These are phyloP conservation scores for Paraescarpia echinospica DNA, from an alignment of 1,140 invertebrate species.

Conservation along the genomic window DNA sequence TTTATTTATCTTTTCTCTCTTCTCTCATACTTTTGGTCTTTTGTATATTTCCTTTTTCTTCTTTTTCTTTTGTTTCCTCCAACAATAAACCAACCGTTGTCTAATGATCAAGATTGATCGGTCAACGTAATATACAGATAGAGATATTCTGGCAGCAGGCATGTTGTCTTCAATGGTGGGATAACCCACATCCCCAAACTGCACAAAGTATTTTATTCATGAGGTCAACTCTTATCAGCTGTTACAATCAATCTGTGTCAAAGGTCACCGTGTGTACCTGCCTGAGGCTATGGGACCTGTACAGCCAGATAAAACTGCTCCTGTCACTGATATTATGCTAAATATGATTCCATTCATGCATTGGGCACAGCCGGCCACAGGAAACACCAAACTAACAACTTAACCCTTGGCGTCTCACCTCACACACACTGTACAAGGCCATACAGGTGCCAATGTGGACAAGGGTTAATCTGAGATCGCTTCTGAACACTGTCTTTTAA, in stretches of 20 bases:
- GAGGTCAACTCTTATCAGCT: neutral
- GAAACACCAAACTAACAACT: neutral
- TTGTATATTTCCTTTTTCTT: no score
- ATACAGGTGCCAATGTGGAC: neutral
- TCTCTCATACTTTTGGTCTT: no score
- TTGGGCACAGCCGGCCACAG: neutral
- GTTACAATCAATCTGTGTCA: neutral
- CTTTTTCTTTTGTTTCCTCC: no score
- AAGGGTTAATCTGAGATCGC: neutral
- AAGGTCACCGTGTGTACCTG: neutral
- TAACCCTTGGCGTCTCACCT: neutral
- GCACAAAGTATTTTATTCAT: neutral
- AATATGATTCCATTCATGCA: neutral
- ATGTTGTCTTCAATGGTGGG: no score
- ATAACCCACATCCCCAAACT: neutral
- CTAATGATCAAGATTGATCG: no score
- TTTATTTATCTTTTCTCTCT: no score
- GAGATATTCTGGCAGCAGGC: no score
- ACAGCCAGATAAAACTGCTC: neutral
- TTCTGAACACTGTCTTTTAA: neutral
- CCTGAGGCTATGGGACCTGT: neutral
- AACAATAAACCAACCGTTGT: no score
- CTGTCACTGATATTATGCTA: neutral
- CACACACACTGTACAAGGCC: neutral
- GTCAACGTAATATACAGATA: no score